phyloP scores from a whole-genome alignment of 2,113 vertebrate genomes.

The Epinephelus moara region DNA sequence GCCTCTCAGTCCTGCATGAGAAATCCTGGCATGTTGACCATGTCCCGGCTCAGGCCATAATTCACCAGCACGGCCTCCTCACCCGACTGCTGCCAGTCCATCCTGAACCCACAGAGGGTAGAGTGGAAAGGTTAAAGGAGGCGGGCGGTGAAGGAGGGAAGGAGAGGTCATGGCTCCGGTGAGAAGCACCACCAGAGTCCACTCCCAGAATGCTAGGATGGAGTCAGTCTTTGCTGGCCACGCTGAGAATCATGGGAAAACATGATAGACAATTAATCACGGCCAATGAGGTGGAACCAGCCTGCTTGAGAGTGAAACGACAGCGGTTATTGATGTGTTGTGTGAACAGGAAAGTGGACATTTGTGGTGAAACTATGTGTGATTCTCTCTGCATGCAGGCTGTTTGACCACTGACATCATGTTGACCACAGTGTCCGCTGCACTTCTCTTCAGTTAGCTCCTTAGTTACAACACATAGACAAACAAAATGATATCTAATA shows the following conservation, averaged over 20 bases:
- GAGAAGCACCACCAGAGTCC: conserved; percentile 58
- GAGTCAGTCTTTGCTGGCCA: conserved; percentile 72
- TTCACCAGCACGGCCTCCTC: conserved; percentile 45
- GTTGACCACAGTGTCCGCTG: conserved; percentile 9
- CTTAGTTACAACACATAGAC: conserved; percentile 15
- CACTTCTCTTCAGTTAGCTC: background rate
- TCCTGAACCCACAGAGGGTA: conserved; percentile 48
- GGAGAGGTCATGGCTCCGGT: conserved; percentile 66
- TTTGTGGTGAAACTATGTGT: conserved; percentile 23
- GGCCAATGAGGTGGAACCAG: conserved; percentile 82
- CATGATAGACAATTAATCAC: conserved; percentile 81
- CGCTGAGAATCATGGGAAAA: conserved; percentile 81
- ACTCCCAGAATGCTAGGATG: conserved; percentile 75
- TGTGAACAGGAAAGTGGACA: conserved; percentile 25
- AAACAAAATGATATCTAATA: conserved; percentile 15
- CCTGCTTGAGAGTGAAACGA: conserved; percentile 54
- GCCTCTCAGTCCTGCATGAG: conserved; percentile 64
- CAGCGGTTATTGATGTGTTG: conserved; percentile 69
- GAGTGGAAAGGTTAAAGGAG: conserved; percentile 71
- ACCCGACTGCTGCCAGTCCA: conserved; percentile 32
- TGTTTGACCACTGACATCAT: conserved; percentile 41
- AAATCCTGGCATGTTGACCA: conserved; percentile 65
- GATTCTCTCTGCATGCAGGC: too few relatives aligned
- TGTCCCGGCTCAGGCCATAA: conserved; percentile 55
- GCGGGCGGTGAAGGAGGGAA: conserved; percentile 35